Conservation (phyloP, 2,888 invertebrate genomes). For the Chymomyza procnemis region DNA sequence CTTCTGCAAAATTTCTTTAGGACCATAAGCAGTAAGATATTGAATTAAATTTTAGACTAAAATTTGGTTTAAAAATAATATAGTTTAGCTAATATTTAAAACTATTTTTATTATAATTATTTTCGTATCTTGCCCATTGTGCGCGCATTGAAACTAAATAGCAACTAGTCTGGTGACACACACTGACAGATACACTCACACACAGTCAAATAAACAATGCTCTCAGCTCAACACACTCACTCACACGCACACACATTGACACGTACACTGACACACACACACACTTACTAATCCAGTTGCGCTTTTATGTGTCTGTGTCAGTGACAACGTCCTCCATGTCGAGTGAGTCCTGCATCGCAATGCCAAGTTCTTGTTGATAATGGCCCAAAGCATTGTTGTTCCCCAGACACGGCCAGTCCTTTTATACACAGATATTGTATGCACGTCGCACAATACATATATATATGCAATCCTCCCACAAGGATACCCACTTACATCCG, state of each 20-base stretch:
- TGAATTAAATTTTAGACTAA: no score
- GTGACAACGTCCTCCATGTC: neutral
- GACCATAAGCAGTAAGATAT: no score
- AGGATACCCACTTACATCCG: neutral
- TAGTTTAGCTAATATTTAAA: no score
- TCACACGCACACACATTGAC: neutral
- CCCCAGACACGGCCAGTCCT: neutral
- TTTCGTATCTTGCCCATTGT: neutral
- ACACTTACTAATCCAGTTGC: conserved; percentile 44
- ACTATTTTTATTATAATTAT: neutral
- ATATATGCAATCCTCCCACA: conserved; percentile 25
- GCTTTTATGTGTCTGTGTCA: conserved; percentile 34
- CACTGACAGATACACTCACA: neutral
- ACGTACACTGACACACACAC: neutral
- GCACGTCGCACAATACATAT: neutral
- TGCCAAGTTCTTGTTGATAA: conserved; percentile 32
- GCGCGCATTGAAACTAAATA: neutral
- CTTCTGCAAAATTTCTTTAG: no score
- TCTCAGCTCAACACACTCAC: neutral
- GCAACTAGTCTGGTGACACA: neutral
- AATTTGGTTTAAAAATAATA: no score
- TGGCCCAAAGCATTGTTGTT: conserved; percentile 35
- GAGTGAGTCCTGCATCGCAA: conserved; percentile 28
- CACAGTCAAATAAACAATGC: neutral
- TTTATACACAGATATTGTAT: neutral